Conservation (phyloP, 92 coral and sea anemone species). For the Bergia puertoricense region DNA sequence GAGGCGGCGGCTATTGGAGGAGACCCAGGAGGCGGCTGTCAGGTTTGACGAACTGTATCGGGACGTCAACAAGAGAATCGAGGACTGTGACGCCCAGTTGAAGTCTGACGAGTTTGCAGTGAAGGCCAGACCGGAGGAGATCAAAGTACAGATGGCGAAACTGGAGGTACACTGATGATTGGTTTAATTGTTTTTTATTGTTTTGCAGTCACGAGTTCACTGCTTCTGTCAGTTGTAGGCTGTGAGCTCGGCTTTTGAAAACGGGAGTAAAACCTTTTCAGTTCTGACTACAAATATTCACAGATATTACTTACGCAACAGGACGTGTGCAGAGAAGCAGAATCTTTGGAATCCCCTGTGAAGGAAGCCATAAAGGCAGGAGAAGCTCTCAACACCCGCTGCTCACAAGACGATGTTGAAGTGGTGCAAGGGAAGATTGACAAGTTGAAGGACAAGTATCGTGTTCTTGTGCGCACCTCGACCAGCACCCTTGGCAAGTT, state of each 20-base stretch:
- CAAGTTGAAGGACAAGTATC: constrained; percentile 80
- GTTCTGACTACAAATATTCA: too few species aligned
- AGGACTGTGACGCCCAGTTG: constrained; percentile 68
- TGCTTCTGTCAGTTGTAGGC: too few species aligned
- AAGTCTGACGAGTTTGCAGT: constrained; percentile 84
- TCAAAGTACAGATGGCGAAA: constrained; percentile 74
- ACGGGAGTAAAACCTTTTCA: not conserved
- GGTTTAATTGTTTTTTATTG: not conserved
- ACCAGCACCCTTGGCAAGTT: constrained; percentile 66
- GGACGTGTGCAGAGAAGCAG: constrained; percentile 77
- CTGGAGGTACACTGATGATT: constrained; percentile 54
- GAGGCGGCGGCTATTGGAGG: constrained; percentile 75
- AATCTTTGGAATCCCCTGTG: constrained; percentile 72
- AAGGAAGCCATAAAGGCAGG: constrained; percentile 74
- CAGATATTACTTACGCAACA: constrained; percentile 2
- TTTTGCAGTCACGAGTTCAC: too few species aligned
- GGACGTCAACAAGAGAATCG: constrained; percentile 69
- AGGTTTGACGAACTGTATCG: constrained; percentile 77
- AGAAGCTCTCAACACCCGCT: constrained; percentile 73
- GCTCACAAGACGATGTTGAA: constrained; percentile 84
- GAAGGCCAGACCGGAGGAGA: constrained; percentile 83
- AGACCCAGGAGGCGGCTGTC: constrained; percentile 79
- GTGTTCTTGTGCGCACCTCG: constrained; percentile 61
- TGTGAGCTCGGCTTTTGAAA: not conserved
- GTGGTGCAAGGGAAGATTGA: constrained; percentile 86